Evolutionary conservation across 2,113 vertebrate species (phyloP).

Genomic region (Atherinomorus stipes): DNA sequence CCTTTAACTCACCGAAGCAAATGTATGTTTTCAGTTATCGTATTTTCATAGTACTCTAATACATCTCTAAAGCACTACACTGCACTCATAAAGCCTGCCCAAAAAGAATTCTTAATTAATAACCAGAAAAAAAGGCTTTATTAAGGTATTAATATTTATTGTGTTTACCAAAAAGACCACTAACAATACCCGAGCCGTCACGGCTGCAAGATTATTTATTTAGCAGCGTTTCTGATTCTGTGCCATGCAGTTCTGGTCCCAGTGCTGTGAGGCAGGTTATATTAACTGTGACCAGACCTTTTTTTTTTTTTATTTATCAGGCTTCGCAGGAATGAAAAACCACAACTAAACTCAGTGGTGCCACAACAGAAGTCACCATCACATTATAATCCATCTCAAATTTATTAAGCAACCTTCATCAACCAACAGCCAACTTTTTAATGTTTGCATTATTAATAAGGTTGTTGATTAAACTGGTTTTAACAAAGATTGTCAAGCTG

Average conservation of each 20-base stretch:
- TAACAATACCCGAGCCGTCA: background rate
- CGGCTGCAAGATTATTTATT: constrained; percentile 1
- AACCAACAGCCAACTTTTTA: constrained; percentile 8
- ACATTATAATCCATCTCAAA: too few relatives aligned
- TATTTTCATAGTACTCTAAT: too few relatives aligned
- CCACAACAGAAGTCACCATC: too few relatives aligned
- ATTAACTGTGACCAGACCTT: too few relatives aligned
- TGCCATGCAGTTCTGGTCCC: background rate
- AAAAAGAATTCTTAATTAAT: background rate
- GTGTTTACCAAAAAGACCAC: background rate
- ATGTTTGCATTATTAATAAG: constrained; percentile 13
- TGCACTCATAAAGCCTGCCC: background rate
- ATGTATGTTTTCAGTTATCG: too few relatives aligned
- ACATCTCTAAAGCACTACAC: too few relatives aligned
- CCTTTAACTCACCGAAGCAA: too few relatives aligned
- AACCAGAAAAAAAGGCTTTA: background rate
- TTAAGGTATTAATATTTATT: background rate
- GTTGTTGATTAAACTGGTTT: constrained; percentile 20
- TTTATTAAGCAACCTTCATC: too few relatives aligned
- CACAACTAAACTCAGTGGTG: too few relatives aligned
- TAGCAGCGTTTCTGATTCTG: background rate
- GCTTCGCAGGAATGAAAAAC: too few relatives aligned
- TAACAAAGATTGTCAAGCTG: constrained; percentile 24
- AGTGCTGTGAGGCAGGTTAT: background rate
- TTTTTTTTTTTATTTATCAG: too few relatives aligned